Conservation (phyloP, 37 sponge, comb jelly and placozoan genomes). For the Crambe crambe region DNA sequence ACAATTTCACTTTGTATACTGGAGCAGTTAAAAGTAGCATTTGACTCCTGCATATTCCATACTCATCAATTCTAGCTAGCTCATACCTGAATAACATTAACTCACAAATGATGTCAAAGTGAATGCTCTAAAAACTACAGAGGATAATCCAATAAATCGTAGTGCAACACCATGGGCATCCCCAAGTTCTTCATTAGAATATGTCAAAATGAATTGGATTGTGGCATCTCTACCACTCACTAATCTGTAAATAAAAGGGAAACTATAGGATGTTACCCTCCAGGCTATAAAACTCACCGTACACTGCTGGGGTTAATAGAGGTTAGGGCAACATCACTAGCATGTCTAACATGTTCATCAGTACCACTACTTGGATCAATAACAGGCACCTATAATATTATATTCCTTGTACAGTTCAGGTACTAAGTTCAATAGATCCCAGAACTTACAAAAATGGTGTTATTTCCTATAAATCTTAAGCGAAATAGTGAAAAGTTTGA, state of each 20-base stretch:
- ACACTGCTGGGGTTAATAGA: neutral
- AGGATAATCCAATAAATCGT: neutral
- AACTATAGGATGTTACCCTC: too few relatives aligned
- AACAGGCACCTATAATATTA: neutral
- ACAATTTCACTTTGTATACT: neutral
- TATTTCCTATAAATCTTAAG: neutral
- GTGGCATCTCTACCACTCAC: neutral
- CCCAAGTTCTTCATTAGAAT: neutral
- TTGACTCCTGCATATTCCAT: neutral
- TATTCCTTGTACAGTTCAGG: too few relatives aligned
- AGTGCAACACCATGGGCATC: neutral
- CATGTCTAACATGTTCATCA: neutral
- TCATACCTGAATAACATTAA: too few relatives aligned
- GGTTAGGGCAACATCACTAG: neutral
- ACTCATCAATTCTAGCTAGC: too few relatives aligned
- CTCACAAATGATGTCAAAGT: neutral
- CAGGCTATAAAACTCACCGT: too few relatives aligned
- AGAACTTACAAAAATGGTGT: neutral
- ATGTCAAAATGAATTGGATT: neutral
- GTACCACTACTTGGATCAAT: neutral
- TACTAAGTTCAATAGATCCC: too few relatives aligned
- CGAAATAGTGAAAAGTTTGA: neutral
- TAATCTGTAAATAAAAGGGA: too few relatives aligned
- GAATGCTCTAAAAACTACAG: neutral
- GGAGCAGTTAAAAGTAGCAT: neutral